Percentiles rank a stretch among this genome's conserved stretches.
These are phyloP conservation scores for Eupithecia tripunctaria DNA, from an alignment of 2,888 invertebrate genomes.

Conservation along the genomic window DNA sequence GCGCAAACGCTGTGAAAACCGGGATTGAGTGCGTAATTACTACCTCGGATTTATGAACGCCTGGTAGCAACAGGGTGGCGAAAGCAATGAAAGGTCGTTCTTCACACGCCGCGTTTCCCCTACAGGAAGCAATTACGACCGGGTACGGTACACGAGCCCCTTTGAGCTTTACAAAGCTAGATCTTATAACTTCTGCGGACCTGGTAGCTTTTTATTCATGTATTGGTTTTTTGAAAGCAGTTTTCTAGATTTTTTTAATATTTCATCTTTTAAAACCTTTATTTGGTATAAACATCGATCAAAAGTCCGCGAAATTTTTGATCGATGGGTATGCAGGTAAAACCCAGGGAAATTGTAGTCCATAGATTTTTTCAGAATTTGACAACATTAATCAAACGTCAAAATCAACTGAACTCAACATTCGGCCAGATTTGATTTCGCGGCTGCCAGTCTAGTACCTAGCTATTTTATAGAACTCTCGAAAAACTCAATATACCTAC, in stretches of 20 bases:
- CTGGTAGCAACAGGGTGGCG: slow-evolving; percentile 60
- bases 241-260: no score
- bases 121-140: slow-evolving; percentile 68
- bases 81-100: slow-evolving; percentile 54
- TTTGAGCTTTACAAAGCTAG: slow-evolving; percentile 57
- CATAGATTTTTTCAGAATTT: no score
- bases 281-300: no score
- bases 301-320: no score
- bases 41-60: slow-evolving; percentile 60
- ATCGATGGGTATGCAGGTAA: no score
- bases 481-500: background rate
- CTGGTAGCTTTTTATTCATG: slow-evolving; percentile 46
- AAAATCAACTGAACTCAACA: no score
- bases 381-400: no score
- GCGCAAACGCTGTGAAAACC: slow-evolving; percentile 15
- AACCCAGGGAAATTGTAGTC: no score
- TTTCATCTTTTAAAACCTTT: no score
- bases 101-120: slow-evolving; percentile 67
- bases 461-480: background rate
- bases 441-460: background rate
- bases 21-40: slow-evolving; percentile 53
- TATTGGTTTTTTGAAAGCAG: background rate
- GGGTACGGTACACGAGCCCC: slow-evolving; percentile 51
- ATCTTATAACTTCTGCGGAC: slow-evolving; percentile 60
- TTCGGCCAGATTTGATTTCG: background rate